phyloP scores from a whole-genome alignment of 35 echinoderm and acorn worm species.

The Hemicentrotus pulcherrimus region DNA sequence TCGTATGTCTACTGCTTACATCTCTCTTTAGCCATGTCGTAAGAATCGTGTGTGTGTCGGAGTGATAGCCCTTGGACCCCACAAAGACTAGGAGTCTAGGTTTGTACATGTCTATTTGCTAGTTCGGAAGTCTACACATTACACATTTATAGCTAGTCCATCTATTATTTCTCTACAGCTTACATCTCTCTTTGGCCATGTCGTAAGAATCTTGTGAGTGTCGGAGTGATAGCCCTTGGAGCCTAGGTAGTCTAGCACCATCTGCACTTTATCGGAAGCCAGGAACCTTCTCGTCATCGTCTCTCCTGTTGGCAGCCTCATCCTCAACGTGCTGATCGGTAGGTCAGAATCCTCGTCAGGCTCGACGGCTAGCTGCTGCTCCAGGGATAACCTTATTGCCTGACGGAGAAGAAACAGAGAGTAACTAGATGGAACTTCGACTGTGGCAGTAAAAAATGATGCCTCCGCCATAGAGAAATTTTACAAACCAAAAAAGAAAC shows the following conservation, averaged over 20 bases:
- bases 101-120: no score
- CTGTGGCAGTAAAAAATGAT: no score
- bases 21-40: conserved; percentile 90
- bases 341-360: conserved; percentile 56
- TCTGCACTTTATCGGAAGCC: conserved; percentile 66
- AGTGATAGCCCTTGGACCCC: conserved; percentile 74
- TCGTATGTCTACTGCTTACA: no score
- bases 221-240: conserved; percentile 85
- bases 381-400: conserved; percentile 78
- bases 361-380: conserved; percentile 85
- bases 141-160: no score
- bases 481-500: no score
- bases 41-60: conserved; percentile 76
- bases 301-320: conserved; percentile 83
- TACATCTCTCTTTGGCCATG: conserved; percentile 95
- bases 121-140: no score
- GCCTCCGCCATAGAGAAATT: no score
- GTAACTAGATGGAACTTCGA: no score
- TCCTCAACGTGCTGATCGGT: conserved; percentile 77
- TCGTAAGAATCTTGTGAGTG: conserved; percentile 85
- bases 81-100: conserved; percentile 41
- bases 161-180: conserved; percentile 31
- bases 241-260: conserved; percentile 74
- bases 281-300: conserved; percentile 76
- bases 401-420: conserved; percentile 35